A percentile compares a stretch with the other conserved stretches of the same genome.
These are phyloP conservation scores for Alexandromys fortis DNA, from an alignment of 2,113 vertebrate genomes.

Conservation along the genomic window DNA sequence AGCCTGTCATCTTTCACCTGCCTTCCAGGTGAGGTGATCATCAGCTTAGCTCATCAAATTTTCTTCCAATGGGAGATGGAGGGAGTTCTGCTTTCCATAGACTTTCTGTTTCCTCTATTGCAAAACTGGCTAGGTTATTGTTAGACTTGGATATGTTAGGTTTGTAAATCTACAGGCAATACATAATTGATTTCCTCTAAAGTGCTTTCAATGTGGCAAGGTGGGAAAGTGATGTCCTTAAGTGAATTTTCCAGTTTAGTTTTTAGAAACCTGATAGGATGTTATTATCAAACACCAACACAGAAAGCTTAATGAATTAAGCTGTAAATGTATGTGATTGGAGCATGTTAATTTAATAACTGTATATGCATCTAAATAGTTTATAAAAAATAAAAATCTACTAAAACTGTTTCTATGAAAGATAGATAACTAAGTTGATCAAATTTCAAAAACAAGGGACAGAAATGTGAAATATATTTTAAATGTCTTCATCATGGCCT, in stretches of 20 bases:
- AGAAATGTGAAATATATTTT: background rate
- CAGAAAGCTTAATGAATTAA: background rate
- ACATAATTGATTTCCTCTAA: background rate
- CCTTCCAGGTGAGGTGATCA: background rate
- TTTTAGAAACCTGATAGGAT: background rate
- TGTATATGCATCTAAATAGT: background rate
- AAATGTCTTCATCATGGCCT: background rate
- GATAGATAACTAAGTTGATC: background rate
- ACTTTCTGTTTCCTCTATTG: background rate
- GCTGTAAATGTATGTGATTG: background rate
- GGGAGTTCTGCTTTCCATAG: background rate
- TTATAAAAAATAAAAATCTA: background rate
- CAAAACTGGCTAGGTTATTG: background rate
- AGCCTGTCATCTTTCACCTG: background rate
- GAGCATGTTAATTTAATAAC: background rate
- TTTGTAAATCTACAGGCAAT: background rate
- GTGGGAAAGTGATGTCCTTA: background rate
- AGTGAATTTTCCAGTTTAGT: background rate
- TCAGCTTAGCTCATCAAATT: background rate
- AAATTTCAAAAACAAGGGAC: constrained; percentile 28
- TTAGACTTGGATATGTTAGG: background rate
- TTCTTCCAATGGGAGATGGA: background rate
- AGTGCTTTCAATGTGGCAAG: background rate
- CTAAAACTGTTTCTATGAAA: background rate
- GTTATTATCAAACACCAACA: background rate